A percentile compares a stretch with the other conserved stretches of the same genome.
Conservation (phyloP, 2,888 invertebrate species). For the Luffia ferchaultella region DNA sequence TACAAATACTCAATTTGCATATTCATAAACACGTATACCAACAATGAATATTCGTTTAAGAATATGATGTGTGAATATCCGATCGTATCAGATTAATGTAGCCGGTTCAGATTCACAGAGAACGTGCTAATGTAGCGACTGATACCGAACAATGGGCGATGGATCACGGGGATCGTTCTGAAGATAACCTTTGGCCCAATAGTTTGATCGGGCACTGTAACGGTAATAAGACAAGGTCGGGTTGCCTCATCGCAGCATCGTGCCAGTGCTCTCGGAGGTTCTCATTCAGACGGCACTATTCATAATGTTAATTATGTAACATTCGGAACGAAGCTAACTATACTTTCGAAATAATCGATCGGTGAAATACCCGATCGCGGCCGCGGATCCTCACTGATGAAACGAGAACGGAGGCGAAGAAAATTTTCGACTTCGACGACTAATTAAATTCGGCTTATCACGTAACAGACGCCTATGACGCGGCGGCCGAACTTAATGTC, state of each 20-base stretch:
- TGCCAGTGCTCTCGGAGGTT: background rate
- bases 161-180: constrained; percentile 17
- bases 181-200: constrained; percentile 51
- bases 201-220: constrained; percentile 43
- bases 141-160: background rate
- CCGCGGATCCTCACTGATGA: too few relatives aligned
- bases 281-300: background rate
- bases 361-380: background rate
- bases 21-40: background rate
- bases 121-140: background rate
- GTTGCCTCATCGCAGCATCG: constrained; percentile 3
- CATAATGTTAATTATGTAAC: background rate
- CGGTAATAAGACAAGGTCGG: constrained; percentile 42
- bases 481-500: background rate
- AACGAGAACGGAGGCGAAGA: background rate
- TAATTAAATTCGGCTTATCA: background rate
- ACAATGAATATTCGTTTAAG: constrained; percentile 10
- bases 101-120: background rate
- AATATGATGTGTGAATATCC: constrained; percentile 26
- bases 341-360: background rate
- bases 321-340: background rate
- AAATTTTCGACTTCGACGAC: background rate
- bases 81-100: constrained; percentile 12
- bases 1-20: constrained; percentile 18
- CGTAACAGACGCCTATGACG: background rate